Evolutionary conservation across 2,888 invertebrate genomes (phyloP), one percentile per base, ranked within the genome.

Genomic region (Noctua comes): DNA sequence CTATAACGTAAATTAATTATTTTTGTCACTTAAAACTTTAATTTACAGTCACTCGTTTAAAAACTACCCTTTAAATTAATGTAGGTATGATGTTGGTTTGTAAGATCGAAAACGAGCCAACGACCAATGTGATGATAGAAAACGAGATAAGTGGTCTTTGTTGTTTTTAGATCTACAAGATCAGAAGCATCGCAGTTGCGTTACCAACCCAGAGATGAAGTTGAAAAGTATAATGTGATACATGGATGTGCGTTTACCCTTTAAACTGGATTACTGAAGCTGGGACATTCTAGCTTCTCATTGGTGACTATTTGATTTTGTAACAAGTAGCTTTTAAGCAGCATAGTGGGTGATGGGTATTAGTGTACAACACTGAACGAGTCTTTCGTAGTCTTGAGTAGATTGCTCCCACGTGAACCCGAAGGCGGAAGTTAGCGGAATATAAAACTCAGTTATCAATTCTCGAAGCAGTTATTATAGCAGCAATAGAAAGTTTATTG

Each of bases 401-500:
- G 18, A 57, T 40, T 57, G 16, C 16, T 65, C 13, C 10, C 69
- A 72, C 18, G 68, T 40, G 24, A 31, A 72, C 43, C 65, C 68
- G 68, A 27, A 54, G 71, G 73, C 31, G 66, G 74, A 76, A 84
- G 79, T 86, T 76, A 84, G 76, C 65, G 54, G 54, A 69, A 77
- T 70, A 87, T 87, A 83, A 84, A 84, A 66, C 27, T 18, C 27
- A 59, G 84, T 81, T 88, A 86, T 86, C 86, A 86, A 84, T 88
- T 79, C 77, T 68, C 70, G 13, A 79, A 81, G 87, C 70, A 77
- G 89, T 82, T 88, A 88, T 87, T 85, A 82, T 71, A 36, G 68
- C n/a, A 82, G 89, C 82, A 89, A 80, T 88, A 87, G 85, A 86
- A 81, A 85, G 59, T 82, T 76, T 88, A 87, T 79, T 72, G 77